Conservation (phyloP, 2,797 vertebrate species). For the Oryzias dopingdopingensis region DNA sequence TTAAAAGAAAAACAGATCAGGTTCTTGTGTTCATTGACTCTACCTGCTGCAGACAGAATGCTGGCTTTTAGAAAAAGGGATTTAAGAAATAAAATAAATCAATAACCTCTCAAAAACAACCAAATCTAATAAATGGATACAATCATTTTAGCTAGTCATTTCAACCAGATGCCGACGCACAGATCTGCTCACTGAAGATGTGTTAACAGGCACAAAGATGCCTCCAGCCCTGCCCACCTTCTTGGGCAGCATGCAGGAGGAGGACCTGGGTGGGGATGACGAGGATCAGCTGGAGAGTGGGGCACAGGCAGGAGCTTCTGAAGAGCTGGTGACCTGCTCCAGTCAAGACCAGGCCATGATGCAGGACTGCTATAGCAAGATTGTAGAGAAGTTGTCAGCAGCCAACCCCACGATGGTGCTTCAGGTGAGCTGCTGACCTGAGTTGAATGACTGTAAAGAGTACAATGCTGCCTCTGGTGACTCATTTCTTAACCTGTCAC, state of each 20-base stretch:
- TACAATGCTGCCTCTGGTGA: too few species aligned
- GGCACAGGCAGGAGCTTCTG: conserved; percentile 70
- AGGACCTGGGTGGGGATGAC: conserved; percentile 82
- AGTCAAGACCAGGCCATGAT: conserved; percentile 99
- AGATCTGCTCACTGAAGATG: conserved; percentile 5
- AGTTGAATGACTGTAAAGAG: too few species aligned
- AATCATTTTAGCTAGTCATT: too few species aligned
- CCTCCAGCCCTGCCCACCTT: conserved; percentile 92
- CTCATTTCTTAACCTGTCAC: too few species aligned
- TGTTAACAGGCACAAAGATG: conserved; percentile 84
- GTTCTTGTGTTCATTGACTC: too few species aligned
- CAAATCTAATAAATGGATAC: too few species aligned
- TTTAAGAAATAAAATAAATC: too few species aligned
- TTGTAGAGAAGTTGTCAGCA: conserved; percentile 93
- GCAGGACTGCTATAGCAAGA: conserved; percentile 99
- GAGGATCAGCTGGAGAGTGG: conserved; percentile 82
- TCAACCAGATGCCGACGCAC: neutral
- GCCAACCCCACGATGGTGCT: conserved; percentile 98
- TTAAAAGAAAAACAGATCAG: too few species aligned
- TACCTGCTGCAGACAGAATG: too few species aligned
- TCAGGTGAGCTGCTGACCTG: conserved; percentile 79
- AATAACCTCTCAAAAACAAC: too few species aligned
- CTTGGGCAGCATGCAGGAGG: conserved; percentile 91
- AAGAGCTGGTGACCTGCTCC: conserved; percentile 85
- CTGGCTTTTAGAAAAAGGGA: too few species aligned